Evolutionary conservation across 64 coral and sea anemone genomes (phyloP), one percentile per base, ranked within the genome.

Genomic region (Pocillopora verrucosa): DNA sequence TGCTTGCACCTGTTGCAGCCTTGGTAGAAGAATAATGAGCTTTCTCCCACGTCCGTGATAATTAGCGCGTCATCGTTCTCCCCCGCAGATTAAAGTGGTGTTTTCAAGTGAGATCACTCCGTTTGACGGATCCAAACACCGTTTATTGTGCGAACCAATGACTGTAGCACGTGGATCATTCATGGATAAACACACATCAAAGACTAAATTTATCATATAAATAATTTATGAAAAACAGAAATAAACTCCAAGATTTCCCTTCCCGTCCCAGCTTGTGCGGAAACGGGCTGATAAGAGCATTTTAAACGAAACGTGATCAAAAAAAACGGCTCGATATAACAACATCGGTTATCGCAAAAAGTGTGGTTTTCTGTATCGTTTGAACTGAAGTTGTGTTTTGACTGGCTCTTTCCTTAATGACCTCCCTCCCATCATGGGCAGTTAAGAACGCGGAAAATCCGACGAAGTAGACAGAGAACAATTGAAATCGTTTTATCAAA

Each of bases 401-500:
- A 63, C 61, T 63, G 61, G 16, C 61, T 63, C 11, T 63, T 63
- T 7, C 9, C 0, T 9, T 36, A 61, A 17, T 65, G 13, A 19
- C 36, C 62, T 20, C 36, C 24, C 26, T 69, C 36, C 59, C 61
- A 61, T 58, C 24, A 16, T 82, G 72, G 35, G n/a, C 34, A 36
- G 65, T 30, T 70, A 59, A 58, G 78, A 79, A 62, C 68, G 65
- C 68, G 73, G n/a, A 56, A 90, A 83, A 22, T 17, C 16, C 74
- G 22, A 16, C 45, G 62, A 74, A 84, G 41, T 20, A 45, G 34
- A 64, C 75, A n/a, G 17, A 36, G 81, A 89, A 92, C 90, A 88
- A 95, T 89, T 84, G 65, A 80, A 74, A 77, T 19, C 56, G 72
- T 92, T 89, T 80, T 58, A 89, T 92, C 80, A 86, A 86, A 92